Conservation (phyloP, 1,140 invertebrate genomes). For the Macrosteles quadrilineatus region DNA sequence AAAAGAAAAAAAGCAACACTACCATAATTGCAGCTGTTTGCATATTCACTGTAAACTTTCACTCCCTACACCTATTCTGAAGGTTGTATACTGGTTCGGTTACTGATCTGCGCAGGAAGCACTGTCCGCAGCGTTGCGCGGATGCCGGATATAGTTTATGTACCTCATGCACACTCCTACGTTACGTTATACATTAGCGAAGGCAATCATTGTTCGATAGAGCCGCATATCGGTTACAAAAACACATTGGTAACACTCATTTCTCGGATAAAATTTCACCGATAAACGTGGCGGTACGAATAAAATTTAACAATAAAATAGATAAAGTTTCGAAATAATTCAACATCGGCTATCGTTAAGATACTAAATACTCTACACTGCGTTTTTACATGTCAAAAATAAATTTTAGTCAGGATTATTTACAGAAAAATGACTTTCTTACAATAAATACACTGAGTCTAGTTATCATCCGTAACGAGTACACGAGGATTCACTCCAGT, state of each 20-base stretch:
- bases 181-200: conserved; percentile 4
- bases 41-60: conserved; percentile 4
- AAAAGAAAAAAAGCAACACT: conserved; percentile 23
- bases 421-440: conserved; percentile 30
- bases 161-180: conserved; percentile 15
- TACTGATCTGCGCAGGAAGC: conserved; percentile 4
- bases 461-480: conserved; percentile 17
- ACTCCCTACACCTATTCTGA: background rate
- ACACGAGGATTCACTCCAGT: background rate
- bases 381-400: conserved; percentile 31
- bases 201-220: background rate
- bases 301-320: conserved; percentile 19
- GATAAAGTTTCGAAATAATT: conserved; percentile 19
- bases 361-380: conserved; percentile 23
- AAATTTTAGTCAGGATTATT: conserved; percentile 29
- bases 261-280: background rate
- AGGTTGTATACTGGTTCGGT: background rate
- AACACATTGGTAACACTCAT: conserved; percentile 17
- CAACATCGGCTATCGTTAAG: conserved; percentile 16
- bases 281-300: conserved; percentile 5
- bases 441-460: conserved; percentile 28
- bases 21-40: background rate
- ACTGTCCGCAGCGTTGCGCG: background rate
- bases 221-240: background rate
- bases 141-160: conserved; percentile 16